Evolutionary conservation across 2,888 invertebrate species (phyloP), one percentile per base, ranked within the genome.

Genomic region (Euproctis similis): DNA sequence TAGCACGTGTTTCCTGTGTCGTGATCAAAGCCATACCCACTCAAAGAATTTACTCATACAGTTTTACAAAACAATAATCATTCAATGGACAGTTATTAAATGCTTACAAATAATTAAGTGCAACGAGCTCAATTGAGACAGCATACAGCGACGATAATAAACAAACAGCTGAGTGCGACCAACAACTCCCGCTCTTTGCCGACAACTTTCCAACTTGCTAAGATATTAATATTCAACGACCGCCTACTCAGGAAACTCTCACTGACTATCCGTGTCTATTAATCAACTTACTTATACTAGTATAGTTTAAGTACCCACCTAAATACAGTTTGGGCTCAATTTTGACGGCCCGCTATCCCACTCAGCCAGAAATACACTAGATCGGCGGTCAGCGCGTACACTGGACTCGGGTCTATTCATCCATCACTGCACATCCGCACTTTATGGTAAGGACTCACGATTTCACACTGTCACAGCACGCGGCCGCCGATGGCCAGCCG

Each of bases 401-500:
- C 74, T 69, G 60, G 67, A 66, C 57, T 63, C 56, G 70, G n/a
- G 71, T 74, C 75, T 74, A 78, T 65, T 73, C 57, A 80, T 82
- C 80, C 82, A 81, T 78, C 82, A 85, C 80, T 85, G 84, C 85
- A 85, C 82, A 85, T 85, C 85, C 85, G 85, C 73, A 76, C 75
- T 59, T 63, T 62, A 67, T 55, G 64, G 64, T 54, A 65, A 75
- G n/a, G 64, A 68, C 58, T 65, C 78, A 80, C 78, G 76, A 77
- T 74, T 75, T 76, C 84, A n/a, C n/a, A 82, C 81, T 82, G 78
- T 80, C 82, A 84, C 84, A 71, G 76, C 74, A 74, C 73, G 72
- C 70, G 68, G 70, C 71, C 62, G 65, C 60, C 66, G 58, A 56
- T 51, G 67, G 66, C 60, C 63, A 54, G 65, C 65, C 68, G 63